Percentiles rank a stretch among this genome's conserved stretches.
phyloP scores from a whole-genome alignment of 2,888 invertebrate genomes.

The Marronus borbonicus region DNA sequence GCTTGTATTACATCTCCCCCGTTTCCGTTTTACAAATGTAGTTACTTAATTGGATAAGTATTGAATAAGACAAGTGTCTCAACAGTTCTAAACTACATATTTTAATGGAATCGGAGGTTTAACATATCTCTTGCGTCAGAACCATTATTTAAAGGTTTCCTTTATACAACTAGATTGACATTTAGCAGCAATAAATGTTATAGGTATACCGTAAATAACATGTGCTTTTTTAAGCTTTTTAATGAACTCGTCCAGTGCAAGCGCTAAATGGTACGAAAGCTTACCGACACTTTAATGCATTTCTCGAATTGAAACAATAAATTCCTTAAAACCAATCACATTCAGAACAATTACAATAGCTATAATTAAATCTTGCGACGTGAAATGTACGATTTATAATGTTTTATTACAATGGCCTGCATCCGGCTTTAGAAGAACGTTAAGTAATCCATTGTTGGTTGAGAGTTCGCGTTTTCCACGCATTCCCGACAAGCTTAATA shows the following conservation, averaged over 20 bases:
- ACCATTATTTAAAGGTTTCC: too few relatives aligned
- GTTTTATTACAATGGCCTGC: slow-evolving; percentile 39
- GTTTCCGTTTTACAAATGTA: too few relatives aligned
- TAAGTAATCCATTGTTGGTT: slow-evolving; percentile 44
- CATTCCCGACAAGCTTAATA: slow-evolving; percentile 26
- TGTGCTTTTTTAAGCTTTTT: neutral
- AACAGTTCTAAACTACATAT: too few relatives aligned
- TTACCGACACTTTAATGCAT: slow-evolving; percentile 12
- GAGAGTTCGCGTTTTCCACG: slow-evolving; percentile 16
- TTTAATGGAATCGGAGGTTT: too few relatives aligned
- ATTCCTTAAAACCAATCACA: slow-evolving; percentile 18
- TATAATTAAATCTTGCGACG: slow-evolving; percentile 20
- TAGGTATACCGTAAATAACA: too few relatives aligned
- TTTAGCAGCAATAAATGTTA: too few relatives aligned
- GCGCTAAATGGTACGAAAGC: neutral
- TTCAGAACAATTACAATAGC: slow-evolving; percentile 18
- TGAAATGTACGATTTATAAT: slow-evolving; percentile 34
- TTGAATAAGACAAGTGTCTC: too few relatives aligned
- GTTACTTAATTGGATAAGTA: too few relatives aligned
- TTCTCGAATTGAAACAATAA: slow-evolving; percentile 20
- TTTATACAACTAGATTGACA: too few relatives aligned
- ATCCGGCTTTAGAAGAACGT: slow-evolving; percentile 40
- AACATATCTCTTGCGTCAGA: too few relatives aligned
- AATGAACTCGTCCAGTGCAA: neutral
- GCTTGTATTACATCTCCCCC: too few relatives aligned